Conservation (phyloP, 2,888 invertebrate genomes). For the Melinopterus prodromus region DNA sequence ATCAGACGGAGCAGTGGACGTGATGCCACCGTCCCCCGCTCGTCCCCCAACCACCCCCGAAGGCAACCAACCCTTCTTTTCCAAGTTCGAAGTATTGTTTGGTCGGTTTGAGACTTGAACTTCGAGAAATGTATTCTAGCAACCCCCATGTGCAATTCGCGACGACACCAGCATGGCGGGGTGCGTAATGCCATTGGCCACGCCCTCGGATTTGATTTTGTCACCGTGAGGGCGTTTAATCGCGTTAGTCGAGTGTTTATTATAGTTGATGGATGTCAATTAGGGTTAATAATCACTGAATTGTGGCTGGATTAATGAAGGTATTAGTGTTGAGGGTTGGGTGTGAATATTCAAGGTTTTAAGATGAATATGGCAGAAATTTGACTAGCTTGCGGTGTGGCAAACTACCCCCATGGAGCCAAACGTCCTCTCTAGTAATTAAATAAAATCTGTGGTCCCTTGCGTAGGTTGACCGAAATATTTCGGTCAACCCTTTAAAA, state of each 20-base stretch:
- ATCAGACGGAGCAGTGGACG: background rate
- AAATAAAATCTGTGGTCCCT: no score
- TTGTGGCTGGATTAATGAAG: background rate
- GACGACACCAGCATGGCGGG: background rate
- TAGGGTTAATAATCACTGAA: background rate
- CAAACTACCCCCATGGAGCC: background rate
- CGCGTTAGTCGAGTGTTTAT: background rate
- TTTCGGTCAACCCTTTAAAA: no score
- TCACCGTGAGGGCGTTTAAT: background rate
- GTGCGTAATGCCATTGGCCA: background rate
- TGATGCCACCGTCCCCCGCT: background rate
- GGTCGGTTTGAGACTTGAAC: background rate
- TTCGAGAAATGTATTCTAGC: background rate
- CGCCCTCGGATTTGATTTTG: background rate
- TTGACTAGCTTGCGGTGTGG: background rate
- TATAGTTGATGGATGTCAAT: background rate
- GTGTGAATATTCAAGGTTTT: no score
- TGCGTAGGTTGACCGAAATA: no score
- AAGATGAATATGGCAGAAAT: no score
- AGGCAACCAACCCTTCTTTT: slow-evolving; percentile 4
- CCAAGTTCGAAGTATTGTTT: background rate
- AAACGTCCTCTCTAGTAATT: no score
- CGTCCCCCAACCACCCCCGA: background rate
- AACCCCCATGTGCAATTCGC: background rate
- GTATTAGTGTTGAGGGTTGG: background rate